Conservation (phyloP, 2,113 vertebrate genomes). For the Sylvietta virens region DNA sequence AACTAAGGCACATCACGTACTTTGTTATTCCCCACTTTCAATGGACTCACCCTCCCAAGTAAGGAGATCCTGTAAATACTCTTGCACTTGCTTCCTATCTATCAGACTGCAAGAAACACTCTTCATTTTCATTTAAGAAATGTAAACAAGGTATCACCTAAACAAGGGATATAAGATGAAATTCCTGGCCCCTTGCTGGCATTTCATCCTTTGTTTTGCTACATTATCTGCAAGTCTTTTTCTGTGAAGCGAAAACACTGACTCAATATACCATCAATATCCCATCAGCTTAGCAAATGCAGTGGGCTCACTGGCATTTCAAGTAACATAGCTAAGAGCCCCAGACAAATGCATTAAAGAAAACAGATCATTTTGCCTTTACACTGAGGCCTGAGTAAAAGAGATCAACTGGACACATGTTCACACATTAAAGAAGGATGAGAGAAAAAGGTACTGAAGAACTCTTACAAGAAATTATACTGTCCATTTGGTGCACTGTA, state of each 20-base stretch:
- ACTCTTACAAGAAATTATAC: not conserved
- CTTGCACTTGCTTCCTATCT: not conserved
- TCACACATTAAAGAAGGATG: not conserved
- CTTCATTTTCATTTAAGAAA: not conserved
- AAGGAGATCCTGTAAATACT: not conserved
- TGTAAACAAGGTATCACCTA: not conserved
- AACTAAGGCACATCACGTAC: not conserved
- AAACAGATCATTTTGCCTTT: not conserved
- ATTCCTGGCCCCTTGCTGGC: not conserved
- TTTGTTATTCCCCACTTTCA: not conserved
- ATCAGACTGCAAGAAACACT: not conserved
- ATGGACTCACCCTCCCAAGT: not conserved
- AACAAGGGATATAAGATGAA: not conserved
- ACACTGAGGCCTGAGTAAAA: not conserved
- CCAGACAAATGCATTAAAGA: not conserved
- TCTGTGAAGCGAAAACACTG: not conserved
- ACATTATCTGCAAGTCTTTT: not conserved
- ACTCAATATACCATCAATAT: not conserved
- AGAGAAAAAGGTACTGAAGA: not conserved
- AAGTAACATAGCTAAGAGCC: not conserved
- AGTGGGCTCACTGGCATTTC: not conserved
- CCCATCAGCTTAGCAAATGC: not conserved
- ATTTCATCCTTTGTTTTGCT: not conserved
- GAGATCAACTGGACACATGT: not conserved
- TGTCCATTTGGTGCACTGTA: not conserved